phyloP scores from a whole-genome alignment of 2,113 vertebrate species.

The Thalassarche chlororhynchos region DNA sequence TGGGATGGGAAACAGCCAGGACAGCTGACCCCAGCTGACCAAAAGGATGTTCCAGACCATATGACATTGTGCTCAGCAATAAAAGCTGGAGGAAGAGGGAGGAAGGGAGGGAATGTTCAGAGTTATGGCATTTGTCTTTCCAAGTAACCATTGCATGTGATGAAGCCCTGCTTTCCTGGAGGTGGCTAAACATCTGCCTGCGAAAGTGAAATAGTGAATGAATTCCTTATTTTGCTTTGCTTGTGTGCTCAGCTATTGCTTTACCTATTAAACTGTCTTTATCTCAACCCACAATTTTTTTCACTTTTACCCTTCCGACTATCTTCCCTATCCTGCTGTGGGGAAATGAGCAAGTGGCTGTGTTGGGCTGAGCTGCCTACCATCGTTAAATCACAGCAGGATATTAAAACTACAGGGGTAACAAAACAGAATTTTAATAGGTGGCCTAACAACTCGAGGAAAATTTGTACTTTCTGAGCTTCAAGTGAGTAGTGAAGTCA shows the following conservation, averaged over 20 bases:
- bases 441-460: neutral
- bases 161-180: neutral
- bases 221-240: neutral
- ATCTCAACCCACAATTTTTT: neutral
- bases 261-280: neutral
- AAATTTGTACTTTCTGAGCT: neutral
- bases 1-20: neutral
- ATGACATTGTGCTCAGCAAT: neutral
- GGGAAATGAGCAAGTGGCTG: neutral
- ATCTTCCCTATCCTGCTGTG: rapidly evolving
- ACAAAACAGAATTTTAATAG: neutral
- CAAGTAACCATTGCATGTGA: neutral
- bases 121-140: rapidly evolving
- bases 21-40: neutral
- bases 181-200: neutral
- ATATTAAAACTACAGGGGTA: neutral
- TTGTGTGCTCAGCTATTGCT: neutral
- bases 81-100: neutral
- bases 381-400: neutral
- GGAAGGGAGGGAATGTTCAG: neutral
- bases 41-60: neutral
- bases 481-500: neutral
- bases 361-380: neutral
- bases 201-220: neutral
- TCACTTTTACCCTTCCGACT: neutral